Base-by-base conservation (phyloP, 2,113 vertebrate species). In the Agelaius phoeniceus region DNA sequence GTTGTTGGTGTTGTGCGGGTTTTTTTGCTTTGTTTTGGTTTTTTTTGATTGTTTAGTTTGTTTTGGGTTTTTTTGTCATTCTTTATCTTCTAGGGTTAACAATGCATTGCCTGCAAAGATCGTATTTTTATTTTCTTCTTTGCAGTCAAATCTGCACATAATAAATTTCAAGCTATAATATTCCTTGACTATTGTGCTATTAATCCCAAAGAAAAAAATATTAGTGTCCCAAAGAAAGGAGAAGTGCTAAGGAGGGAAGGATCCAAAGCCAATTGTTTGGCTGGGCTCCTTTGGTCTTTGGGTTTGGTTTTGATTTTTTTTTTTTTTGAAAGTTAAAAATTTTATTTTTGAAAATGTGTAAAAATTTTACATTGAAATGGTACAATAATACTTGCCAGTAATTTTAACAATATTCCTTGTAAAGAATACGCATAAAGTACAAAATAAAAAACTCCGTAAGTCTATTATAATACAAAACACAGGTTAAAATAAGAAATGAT, bases 361-460 rank as follows among this genome's bases (percentile, higher is more conserved):
- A 99, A 99, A 99, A 98, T 97, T 98, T 98, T 98, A 99, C 99
- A 99, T 98, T 98, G 98, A 98, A 98, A 98, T 97, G 98, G 98
- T 98, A 99, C 98, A 99, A 98, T 98, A 98, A 97, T 98, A 98
- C 95, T 99, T 98, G 98, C 97, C 98, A 98, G 98, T 98, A 98
- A 97, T 98, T 98, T 99, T 98, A 99, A 99, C 98, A 99, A 98
- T 98, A 98, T 97, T 99, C 98, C 97, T 98, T 98, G 98, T 98
- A 98, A 98, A 99, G 98, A 99, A 99, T 98, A 99, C 52, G 98
- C 98, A 98, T 98, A 98, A 98, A 97, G 97, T 98, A 98, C 97
- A 98, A 98, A 98, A 98, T 98, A 97, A 98, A 98, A 97, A 97
- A 93, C 87, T 97, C 94, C 94, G 5, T 89, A 94, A 80, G 93